Conservation (phyloP, 1,140 invertebrate species). For the Orius insidiosus region DNA sequence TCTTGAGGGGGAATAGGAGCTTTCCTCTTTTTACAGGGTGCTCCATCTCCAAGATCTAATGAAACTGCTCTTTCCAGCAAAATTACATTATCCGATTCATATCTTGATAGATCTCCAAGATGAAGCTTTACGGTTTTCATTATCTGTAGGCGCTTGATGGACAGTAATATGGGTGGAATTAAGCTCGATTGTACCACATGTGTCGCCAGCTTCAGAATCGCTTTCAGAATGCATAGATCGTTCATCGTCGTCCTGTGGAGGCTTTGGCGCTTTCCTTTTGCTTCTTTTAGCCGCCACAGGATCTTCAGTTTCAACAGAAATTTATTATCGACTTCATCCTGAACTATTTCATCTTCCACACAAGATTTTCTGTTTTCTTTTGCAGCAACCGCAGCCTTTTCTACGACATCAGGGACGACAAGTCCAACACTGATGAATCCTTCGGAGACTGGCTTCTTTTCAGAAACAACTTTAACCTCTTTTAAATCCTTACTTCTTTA, state of each 20-base stretch:
- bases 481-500: not conserved
- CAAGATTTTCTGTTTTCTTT: constrained; percentile 30
- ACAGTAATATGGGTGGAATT: constrained; percentile 57
- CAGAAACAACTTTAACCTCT: constrained; percentile 1
- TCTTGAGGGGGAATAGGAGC: constrained; percentile 32
- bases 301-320: constrained; percentile 9
- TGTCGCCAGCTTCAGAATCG: too few relatives aligned
- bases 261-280: constrained; percentile 54
- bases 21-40: constrained; percentile 45
- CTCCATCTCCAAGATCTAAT: constrained; percentile 53
- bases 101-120: constrained; percentile 65
- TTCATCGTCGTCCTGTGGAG: constrained; percentile 28
- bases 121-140: constrained; percentile 53
- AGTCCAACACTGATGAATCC: constrained; percentile 7
- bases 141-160: constrained; percentile 37
- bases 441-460: constrained; percentile 3
- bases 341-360: constrained; percentile 15
- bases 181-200: constrained; percentile 40
- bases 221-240: too few relatives aligned
- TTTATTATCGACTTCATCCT: constrained; percentile 13
- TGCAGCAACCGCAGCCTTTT: constrained; percentile 48
- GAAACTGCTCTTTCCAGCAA: constrained; percentile 62
- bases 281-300: constrained; percentile 33
- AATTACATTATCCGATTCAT: constrained; percentile 33
- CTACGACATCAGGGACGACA: constrained; percentile 43